Conservation (phyloP, 2,797 vertebrate species). For the Etheostoma nigrum region DNA sequence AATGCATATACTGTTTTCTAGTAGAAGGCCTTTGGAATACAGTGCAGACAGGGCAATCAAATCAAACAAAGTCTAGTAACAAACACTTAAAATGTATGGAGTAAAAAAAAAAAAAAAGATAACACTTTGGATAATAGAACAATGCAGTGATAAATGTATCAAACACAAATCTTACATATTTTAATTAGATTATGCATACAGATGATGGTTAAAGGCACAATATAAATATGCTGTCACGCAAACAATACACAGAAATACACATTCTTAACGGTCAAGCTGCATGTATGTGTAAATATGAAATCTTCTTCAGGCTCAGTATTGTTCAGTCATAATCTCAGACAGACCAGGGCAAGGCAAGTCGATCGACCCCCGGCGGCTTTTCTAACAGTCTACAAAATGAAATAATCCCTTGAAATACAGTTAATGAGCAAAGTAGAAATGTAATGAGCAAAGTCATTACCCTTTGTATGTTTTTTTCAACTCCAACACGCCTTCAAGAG, state of each 20-base stretch:
- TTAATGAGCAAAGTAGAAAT: conserved; percentile 57
- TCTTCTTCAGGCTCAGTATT: conserved; percentile 83
- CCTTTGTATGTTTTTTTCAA: conserved; percentile 6
- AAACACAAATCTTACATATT: conserved; percentile 67
- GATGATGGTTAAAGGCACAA: conserved; percentile 84
- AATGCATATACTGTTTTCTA: not conserved
- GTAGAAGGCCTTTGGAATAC: conserved; percentile 32
- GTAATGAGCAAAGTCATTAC: conserved; percentile 75
- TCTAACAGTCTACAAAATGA: conserved; percentile 9
- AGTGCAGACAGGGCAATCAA: conserved; percentile 58
- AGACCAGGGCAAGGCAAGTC: not conserved
- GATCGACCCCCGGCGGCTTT: conserved; percentile 14
- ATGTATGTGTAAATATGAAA: conserved; percentile 67
- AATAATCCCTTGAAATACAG: conserved; percentile 39
- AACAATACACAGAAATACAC: conserved; percentile 73
- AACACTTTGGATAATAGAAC: conserved; percentile 77
- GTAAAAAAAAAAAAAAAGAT: conserved; percentile 49
- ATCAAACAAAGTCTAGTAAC: conserved; percentile 20
- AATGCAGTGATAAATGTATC: conserved; percentile 61
- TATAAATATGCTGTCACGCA: conserved; percentile 83
- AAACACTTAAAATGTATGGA: conserved; percentile 31
- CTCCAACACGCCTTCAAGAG: conserved; percentile 9
- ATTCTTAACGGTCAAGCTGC: conserved; percentile 85
- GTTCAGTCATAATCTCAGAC: conserved; percentile 76
- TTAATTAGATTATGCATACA: conserved; percentile 81